Base-by-base conservation (phyloP, 2,888 invertebrate genomes). In the Pyrrhia umbra region DNA sequence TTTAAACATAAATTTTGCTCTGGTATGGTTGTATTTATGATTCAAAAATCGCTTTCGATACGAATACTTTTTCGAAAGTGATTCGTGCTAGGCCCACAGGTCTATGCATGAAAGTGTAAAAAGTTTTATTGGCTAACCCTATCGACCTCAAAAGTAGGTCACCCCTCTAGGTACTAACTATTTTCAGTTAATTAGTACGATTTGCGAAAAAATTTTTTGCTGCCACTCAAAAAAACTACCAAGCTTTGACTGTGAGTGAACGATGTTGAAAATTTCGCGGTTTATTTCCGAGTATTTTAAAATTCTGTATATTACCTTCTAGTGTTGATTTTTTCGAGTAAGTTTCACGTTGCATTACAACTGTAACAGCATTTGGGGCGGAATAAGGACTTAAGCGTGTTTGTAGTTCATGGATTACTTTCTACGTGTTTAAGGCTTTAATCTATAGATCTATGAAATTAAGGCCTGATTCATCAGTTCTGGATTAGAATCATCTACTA, bases 151-250 rank as follows among this genome's bases (percentile, higher is more conserved):
- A 2, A 78, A 74, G 57, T 72, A 71, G 79, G 81, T 85, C 83
- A 82, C 79, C 63, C 79, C 81, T 84, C 83, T 86, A 87, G 84
- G 82, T 85, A 70, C 43, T 20, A 50, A 75, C 75, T 81, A 86
- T 85, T 89, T 89, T 85, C 84, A 87, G 87, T 90, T 91, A 90
- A 89, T 90, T 90, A 90, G 86, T 85, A 76, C 71, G 72, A 81
- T 80, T 83, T 79, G 54, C 39, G 64, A 39, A 34, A 34, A 65
- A 39, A 66, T 68, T 65, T 68, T 74, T 61, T 50, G 30, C 51
- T 15, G n/a, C 51, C 63, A 56, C 70, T 79, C 45, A 34, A 71
- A 68, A 63, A 72, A 74, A 66, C 62, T 73, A 27, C 46, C 55
- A 34, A 16, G 49, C 81, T 79, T 75, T 73, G 69, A 67, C 68